Base-by-base conservation (phyloP, 2,113 vertebrate genomes). In the Mormyrus lacerda region DNA sequence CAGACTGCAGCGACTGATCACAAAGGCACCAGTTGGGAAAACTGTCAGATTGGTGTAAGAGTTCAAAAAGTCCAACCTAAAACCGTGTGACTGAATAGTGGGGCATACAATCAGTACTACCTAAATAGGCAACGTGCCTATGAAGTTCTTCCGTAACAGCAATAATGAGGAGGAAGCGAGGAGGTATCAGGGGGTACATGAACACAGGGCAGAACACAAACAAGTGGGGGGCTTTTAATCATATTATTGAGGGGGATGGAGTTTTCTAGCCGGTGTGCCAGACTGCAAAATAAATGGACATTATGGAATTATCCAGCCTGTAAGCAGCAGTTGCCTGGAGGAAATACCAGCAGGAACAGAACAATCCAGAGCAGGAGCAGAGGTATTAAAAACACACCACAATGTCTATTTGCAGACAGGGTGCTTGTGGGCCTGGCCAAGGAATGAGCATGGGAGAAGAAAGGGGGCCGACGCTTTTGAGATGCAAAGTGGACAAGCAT, bases 401-500 rank as follows among this genome's bases (percentile, higher is more conserved):
- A 44, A n/a, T 42, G 19, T 83, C 82, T 83, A 5, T 13, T 3
- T 7, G 17, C 15, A 45, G 44, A 21, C 8, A 17, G 44, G 17
- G 42, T 45, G 79, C 11, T 85, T n/a, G n/a, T 45, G 42, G 17
- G 58, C 8, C 58, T 61, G 69, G 31, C 27, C 3, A 0, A 2
- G 65, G 11, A 13, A 50, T 6, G 10, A 0, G 48, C 50, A 83
- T 42, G 21, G 4, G 79, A 31, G 6, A 85, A 13, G 69, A 10
- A 24, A 73, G 76, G 35, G 24, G 50, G 50, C 51, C 21, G 53
- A 87, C 53, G 51, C 91, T 90, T 91, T 90, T 91, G 90, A 90
- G 91, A 91, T 90, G 89, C 89, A 91, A 91, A 91, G 85, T 27
- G 87, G 89, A 65, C 44, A 8, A 55, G 89, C 42, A 24, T 44